Base-by-base conservation (phyloP, 2,888 invertebrate species). In the Lissocephala sabroskyi region DNA sequence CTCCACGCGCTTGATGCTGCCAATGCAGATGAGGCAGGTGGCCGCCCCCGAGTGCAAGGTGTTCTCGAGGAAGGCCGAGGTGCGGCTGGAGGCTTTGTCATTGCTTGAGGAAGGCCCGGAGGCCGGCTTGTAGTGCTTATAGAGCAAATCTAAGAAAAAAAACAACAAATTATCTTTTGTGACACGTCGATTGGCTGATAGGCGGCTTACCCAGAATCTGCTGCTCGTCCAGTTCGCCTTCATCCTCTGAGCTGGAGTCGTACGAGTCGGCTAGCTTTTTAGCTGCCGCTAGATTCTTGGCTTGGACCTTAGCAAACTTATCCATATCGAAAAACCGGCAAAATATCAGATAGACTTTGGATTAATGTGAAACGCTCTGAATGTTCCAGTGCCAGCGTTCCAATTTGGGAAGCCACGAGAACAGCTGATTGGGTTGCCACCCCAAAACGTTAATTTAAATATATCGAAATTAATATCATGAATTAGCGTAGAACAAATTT, bases 11-110 rank as follows among this genome's bases (percentile, higher is more conserved):
- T 92, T 94, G 10, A 97, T 89, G 32, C 92, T 91, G 2, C 92
- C 94, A 79, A 97, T 96, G 75, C 97, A 97, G 75, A 97, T 93
- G 2, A 97, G 87, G 79, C 97, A 97, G 9, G 93, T 92, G 1
- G 92, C 90, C 6, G 92, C 89, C 5, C 93, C 92, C 14, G 94
- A 92, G 68, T 91, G 90, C 62, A 95, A 88, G 0, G 91, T 88
- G 82, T 95, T 93, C 78, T 93, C 91, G 44, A 96, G 85, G 78
- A 92, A 90, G 81, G 62, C 50, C 6, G 59, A 48, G 10, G 70
- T 60, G 18, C 59, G 56, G 36, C 62, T 48, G 0, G 44, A 45
- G 45, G 47, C 48, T 7, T 49, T 50, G 10, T 33, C 49, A 7
- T 23, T 36, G 2, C 26, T 9, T 1, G n/a, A 2, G 19, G 1